A percentile compares a stretch with the other conserved stretches of the same genome.
Conservation (phyloP, 2,888 invertebrate species). For the Drosophila trichaetosa region DNA sequence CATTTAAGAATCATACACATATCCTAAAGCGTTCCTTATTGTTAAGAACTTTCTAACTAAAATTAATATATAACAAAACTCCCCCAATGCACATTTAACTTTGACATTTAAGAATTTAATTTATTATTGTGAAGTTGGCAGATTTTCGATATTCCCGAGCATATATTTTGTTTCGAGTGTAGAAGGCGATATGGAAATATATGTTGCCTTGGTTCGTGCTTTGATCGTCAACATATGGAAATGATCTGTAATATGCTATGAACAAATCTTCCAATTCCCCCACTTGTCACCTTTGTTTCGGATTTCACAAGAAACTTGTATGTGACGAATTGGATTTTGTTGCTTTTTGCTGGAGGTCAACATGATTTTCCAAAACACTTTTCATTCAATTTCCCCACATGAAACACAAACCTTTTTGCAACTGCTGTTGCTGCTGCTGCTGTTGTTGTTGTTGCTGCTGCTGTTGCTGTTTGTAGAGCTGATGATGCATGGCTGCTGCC, state of each 20-base stretch:
- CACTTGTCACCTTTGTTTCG: background rate
- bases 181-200: slow-evolving; percentile 4
- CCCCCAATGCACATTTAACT: background rate
- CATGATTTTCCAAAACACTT: slow-evolving; percentile 20
- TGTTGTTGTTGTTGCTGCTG: slow-evolving; percentile 78
- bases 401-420: slow-evolving; percentile 52
- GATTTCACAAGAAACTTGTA: slow-evolving; percentile 34
- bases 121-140: background rate
- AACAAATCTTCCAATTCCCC: background rate
- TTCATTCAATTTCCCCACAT: slow-evolving; percentile 21
- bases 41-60: background rate
- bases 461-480: slow-evolving; percentile 81
- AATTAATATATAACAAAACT: background rate
- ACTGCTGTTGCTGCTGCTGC: slow-evolving; percentile 73
- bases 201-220: slow-evolving; percentile 28
- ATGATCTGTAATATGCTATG: background rate
- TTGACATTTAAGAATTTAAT: background rate
- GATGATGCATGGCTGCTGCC: slow-evolving; percentile 82
- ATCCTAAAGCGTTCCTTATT: background rate
- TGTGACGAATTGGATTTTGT: slow-evolving; percentile 39
- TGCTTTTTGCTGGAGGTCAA: slow-evolving; percentile 41
- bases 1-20: background rate
- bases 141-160: background rate
- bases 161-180: background rate
- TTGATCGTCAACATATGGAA: background rate